Evolutionary conservation across 2,888 invertebrate genomes (phyloP), one percentile per base, ranked within the genome.

Genomic region (Xestia ashworthii): DNA sequence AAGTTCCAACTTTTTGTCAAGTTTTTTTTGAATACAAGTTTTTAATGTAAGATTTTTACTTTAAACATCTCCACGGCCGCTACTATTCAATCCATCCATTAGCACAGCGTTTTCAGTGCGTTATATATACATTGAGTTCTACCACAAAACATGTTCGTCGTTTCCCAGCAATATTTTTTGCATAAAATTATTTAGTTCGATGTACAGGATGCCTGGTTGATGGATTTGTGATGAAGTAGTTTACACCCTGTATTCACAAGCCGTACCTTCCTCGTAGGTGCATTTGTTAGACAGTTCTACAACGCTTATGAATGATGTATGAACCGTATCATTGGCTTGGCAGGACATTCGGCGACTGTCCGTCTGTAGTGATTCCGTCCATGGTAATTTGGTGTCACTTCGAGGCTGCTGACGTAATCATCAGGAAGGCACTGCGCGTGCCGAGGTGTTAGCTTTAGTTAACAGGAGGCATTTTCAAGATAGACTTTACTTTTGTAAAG

Each of bases 291-390:
- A 80, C 3, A 12, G 16, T 41, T 8, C 71, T 5, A 32, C 44
- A 12, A 25, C 48, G 44, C 69, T 78, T 25, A 83, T 68, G 44
- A 78, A 80, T 83, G 48, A 83, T 83, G 41, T 55, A 83, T 69
- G 55, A 22, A 6, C 12, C 62, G 58, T 76, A 25, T 19, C 25
- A 9, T 19, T 60, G 50, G 0, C 9, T 44, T 50, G 68, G 69
- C 44, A 67, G 67, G 66, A 41, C 60, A n/a, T 8, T 6, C 53
- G 55, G 62, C 64, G 78, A 83, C 78, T 78, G 48, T 78, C 64
- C 32, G 79, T 67, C 83, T 80, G 41, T 58, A 83, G 58, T 60
- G 78, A 60, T 25, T 55, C 53, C 14, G 14, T 55, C 80, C 83
- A 78, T 79, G 84, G 66, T 67, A 82, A 82, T 80, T 8, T 50